Evolutionary conservation across 2,113 vertebrate genomes (phyloP).

Genomic region (Pseudopodoces humilis): DNA sequence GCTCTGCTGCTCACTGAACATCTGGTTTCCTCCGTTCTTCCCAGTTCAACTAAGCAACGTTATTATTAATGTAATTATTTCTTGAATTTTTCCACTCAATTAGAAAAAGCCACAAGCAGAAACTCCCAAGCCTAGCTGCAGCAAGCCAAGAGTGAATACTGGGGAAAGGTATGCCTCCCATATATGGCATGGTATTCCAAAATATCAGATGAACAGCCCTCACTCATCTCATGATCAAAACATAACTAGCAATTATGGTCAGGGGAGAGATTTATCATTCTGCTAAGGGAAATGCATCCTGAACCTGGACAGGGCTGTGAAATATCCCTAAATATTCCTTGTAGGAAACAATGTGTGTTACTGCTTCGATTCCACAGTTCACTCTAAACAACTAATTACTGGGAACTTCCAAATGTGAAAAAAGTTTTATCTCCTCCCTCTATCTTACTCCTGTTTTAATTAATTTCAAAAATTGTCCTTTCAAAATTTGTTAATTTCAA

Average conservation of each 20-base stretch:
- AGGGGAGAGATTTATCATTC: neutral
- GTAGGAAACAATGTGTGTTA: neutral
- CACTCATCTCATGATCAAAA: conserved; percentile 13
- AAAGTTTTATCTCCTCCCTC: neutral
- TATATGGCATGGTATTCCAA: conserved; percentile 27
- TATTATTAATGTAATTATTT: conserved; percentile 24
- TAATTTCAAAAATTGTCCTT: neutral
- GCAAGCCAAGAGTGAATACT: conserved; percentile 43
- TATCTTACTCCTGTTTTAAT: neutral
- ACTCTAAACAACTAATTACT: neutral
- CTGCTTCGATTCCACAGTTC: neutral
- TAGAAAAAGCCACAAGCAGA: conserved; percentile 1
- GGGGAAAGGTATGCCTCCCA: conserved; percentile 13
- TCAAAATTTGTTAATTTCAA: neutral
- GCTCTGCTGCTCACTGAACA: neutral
- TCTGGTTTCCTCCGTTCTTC: neutral
- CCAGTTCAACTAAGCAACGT: neutral
- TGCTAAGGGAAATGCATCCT: neutral
- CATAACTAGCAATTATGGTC: conserved; percentile 4
- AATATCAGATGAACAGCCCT: conserved; percentile 15
- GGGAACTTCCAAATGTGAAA: neutral
- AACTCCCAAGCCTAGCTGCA: neutral
- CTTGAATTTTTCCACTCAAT: conserved; percentile 20
- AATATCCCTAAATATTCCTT: neutral
- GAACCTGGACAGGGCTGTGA: neutral